phyloP scores from a whole-genome alignment of 2,797 vertebrate genomes.

The Siniperca obscura region DNA sequence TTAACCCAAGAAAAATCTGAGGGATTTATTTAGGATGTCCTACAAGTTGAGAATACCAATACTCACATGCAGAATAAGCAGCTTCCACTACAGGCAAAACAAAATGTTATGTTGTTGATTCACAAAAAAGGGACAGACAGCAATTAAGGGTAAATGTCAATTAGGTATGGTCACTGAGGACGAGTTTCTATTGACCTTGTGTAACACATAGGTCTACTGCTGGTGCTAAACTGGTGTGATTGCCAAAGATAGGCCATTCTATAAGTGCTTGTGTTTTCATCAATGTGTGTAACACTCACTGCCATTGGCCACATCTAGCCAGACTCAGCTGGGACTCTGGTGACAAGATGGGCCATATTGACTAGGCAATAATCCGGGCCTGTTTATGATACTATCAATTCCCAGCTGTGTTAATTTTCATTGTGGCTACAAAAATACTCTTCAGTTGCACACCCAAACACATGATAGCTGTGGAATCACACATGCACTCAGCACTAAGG shows the following conservation, averaged over 20 bases:
- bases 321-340: slow-evolving; percentile 63
- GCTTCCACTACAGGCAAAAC: background rate
- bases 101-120: background rate
- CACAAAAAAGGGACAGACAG: slow-evolving; percentile 8
- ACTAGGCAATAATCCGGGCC: slow-evolving; percentile 67
- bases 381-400: slow-evolving; percentile 74
- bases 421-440: slow-evolving; percentile 56
- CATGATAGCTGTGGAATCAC: slow-evolving; percentile 26
- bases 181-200: slow-evolving; percentile 35
- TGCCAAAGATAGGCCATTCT: slow-evolving; percentile 20
- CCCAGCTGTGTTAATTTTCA: slow-evolving; percentile 72
- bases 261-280: slow-evolving; percentile 55
- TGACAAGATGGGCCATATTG: slow-evolving; percentile 59
- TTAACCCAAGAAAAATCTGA: background rate
- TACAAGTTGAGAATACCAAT: too few relatives aligned
- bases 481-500: background rate
- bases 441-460: slow-evolving; percentile 45
- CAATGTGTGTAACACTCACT: slow-evolving; percentile 30
- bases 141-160: slow-evolving; percentile 31
- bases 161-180: slow-evolving; percentile 26
- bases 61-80: background rate
- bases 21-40: background rate
- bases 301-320: slow-evolving; percentile 46
- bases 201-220: slow-evolving; percentile 28
- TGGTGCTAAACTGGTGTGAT: slow-evolving; percentile 53